Conservation (phyloP, 1,140 invertebrate genomes). For the Bombus difficillimus region DNA sequence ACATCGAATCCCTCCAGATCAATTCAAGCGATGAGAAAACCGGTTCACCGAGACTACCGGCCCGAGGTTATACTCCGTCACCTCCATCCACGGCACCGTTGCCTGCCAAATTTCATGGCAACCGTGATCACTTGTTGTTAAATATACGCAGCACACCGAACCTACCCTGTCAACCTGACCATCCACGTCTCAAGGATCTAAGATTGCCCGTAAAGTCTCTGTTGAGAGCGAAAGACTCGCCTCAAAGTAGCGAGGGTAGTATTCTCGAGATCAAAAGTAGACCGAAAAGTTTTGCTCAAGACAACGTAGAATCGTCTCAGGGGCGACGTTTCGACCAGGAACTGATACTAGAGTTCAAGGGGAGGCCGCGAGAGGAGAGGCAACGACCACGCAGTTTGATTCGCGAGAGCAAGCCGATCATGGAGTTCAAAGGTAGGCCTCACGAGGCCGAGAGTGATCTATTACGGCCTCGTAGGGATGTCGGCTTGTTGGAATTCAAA, state of each 20-base stretch:
- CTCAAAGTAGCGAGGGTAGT: conserved; percentile 86
- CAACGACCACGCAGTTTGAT: conserved; percentile 79
- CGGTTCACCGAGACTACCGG: conserved; percentile 74
- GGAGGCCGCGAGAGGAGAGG: conserved; percentile 85
- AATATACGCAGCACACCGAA: conserved; percentile 91
- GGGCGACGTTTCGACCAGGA: conserved; percentile 83
- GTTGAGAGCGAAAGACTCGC: conserved; percentile 84
- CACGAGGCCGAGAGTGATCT: conserved; percentile 74
- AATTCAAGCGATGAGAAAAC: conserved; percentile 84
- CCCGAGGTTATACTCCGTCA: conserved; percentile 87
- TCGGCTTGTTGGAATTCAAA: conserved; percentile 76
- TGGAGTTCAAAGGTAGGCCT: conserved; percentile 87
- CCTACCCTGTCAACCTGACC: conserved; percentile 87
- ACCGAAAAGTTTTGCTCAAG: conserved; percentile 78
- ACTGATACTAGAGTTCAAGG: conserved; percentile 87
- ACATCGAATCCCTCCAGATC: conserved; percentile 86
- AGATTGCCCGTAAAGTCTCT: conserved; percentile 86
- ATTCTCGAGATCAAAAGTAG: conserved; percentile 85
- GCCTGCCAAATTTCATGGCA: conserved; percentile 90
- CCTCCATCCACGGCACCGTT: conserved; percentile 91
- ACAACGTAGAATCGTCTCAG: conserved; percentile 67
- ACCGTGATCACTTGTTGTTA: conserved; percentile 87
- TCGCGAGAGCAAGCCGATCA: conserved; percentile 84
- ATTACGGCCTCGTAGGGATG: conserved; percentile 71
- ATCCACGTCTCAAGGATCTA: conserved; percentile 87